Evolutionary conservation across 1,140 invertebrate species (phyloP), one percentile per base, ranked within the genome.

Genomic region (Antheraea mylitta): DNA sequence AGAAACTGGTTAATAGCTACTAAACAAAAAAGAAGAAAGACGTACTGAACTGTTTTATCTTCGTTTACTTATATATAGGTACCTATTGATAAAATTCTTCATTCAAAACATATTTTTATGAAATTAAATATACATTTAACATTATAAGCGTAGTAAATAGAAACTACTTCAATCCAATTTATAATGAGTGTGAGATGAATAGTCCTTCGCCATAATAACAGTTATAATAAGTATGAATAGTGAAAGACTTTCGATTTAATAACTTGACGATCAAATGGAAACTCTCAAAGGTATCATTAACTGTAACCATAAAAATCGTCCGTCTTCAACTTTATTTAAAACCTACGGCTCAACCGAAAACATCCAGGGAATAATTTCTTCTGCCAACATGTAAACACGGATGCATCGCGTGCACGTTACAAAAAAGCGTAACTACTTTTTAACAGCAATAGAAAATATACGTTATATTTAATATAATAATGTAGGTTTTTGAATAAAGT

Each of bases 381-480:
- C 75, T 78, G 70, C 78, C 75, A 78, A 81, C 79, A 80, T 82
- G 75, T 85, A 85, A 83, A 85, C 86, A 84, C 80, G 76, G 72
- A 78, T 76, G 67, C 70, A 66, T 42, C 61, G 58, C 11, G n/a
- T 53, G 16, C 22, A 62, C 8, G 1, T 22, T 36, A 30, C 18
- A 66, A 45, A 71, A 68, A 48, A 18, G 66, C 62, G 13, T 18
- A 68, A 68, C 13, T 36, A 18, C 36, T 37, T 30, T 42, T 30
- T 8, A 11, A 38, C 16, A n/a, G 30, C 22, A 42, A 19, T 58
- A 42, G 0, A 58, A 68, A 37, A 59, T 5, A 53, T 68, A 59
- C 30, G 45, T 62, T 73, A 37, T 0, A 0, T 11, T 4, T 7
- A 9, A n/a, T 11, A 9, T 0, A 61, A n/a, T 10, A 61, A 61